A percentile compares a stretch with the other conserved stretches of the same genome.
Conservation (phyloP, 2,113 vertebrate species). For the Cygnus buccinator region DNA sequence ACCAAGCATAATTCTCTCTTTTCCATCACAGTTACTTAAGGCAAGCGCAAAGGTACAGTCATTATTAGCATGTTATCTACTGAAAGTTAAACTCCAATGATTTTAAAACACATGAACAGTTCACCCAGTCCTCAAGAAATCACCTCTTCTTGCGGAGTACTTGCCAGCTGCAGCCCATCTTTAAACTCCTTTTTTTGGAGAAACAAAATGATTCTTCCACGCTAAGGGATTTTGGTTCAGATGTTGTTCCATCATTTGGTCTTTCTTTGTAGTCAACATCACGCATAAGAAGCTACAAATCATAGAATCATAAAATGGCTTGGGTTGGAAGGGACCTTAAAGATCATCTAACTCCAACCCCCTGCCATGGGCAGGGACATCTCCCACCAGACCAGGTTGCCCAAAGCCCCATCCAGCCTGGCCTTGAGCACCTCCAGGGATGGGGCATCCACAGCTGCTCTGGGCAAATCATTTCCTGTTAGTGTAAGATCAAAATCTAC, state of each 20-base stretch:
- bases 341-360: too few relatives aligned
- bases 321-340: too few relatives aligned
- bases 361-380: too few relatives aligned
- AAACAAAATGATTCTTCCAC: not conserved
- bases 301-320: not conserved
- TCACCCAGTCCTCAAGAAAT: not conserved
- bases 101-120: not conserved
- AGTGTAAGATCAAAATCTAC: not conserved
- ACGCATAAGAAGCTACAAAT: not conserved
- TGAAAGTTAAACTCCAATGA: not conserved
- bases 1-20: not conserved
- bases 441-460: too few relatives aligned
- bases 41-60: not conserved
- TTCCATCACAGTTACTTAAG: not conserved
- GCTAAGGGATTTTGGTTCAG: not conserved
- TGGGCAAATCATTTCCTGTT: not conserved
- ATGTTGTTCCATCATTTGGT: not conserved
- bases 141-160: not conserved
- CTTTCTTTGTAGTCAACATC: not conserved
- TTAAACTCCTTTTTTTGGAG: not conserved
- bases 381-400: too few relatives aligned
- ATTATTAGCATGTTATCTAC: not conserved
- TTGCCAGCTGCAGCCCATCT: not conserved
- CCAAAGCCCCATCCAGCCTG: too few relatives aligned
- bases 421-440: too few relatives aligned